phyloP scores from a whole-genome alignment of 2,797 vertebrate genomes.

The Sphenodon punctatus region DNA sequence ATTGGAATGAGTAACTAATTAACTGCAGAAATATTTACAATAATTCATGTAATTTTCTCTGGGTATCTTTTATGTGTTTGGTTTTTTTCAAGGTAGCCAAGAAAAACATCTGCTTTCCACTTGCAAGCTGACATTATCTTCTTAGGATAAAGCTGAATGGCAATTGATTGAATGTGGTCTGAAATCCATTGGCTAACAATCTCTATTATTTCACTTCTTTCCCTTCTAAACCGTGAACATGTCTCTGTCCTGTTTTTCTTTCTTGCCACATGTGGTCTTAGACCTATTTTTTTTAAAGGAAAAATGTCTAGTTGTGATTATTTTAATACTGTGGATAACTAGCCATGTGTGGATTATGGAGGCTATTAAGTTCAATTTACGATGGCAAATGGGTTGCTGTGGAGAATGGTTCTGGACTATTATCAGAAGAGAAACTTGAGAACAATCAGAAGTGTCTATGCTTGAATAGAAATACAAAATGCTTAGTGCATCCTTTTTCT shows the following conservation, averaged over 20 bases:
- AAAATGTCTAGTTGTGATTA: not conserved
- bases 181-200: not conserved
- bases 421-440: not conserved
- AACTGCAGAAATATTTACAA: not conserved
- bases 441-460: not conserved
- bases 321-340: not conserved
- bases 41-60: not conserved
- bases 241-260: not conserved
- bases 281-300: not conserved
- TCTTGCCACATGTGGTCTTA: not conserved
- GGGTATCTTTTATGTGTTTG: too few relatives aligned
- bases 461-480: conserved; percentile 21
- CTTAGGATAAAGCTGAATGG: not conserved
- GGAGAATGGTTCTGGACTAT: not conserved
- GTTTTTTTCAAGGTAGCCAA: not conserved
- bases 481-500: conserved; percentile 12
- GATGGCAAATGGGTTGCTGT: not conserved
- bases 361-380: not conserved
- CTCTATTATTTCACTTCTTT: not conserved
- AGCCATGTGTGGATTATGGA: not conserved
- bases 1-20: not conserved
- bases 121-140: not conserved
- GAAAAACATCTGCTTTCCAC: not conserved
- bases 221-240: not conserved
- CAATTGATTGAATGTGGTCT: not conserved